Base-by-base conservation (phyloP, 2,113 vertebrate species). In the Mohoua ochrocephala region DNA sequence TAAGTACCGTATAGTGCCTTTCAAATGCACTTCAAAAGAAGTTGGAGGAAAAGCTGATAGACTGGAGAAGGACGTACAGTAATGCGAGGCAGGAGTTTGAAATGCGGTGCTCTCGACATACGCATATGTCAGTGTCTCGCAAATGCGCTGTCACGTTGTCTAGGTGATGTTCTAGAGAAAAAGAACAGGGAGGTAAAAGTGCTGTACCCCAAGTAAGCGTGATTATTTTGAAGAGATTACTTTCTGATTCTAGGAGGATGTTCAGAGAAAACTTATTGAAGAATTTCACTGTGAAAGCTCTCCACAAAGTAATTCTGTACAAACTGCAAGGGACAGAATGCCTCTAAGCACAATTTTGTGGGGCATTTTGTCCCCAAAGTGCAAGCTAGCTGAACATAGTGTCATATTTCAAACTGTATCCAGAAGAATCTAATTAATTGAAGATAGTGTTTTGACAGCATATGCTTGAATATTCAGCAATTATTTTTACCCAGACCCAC, bases 81-180 rank as follows among this genome's bases (percentile, higher is more conserved):
- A 65, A 24, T 59, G 57, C 33, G 33, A 84, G 44, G 22, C 22
- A 59, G 50, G 61, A 93, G 18, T 87, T 84, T 33, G 45, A 83
- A 96, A 83, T 28, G 45, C 13, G 53, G 10, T 79, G 19, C n/a
- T 87, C 41, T 87, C 5, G 11, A 80, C 31, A 16, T 14, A 69
- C 0, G 0, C 21, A 6, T 56, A 37, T 50, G 45, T 33, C 63
- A 65, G 26, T 2, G 0, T 59, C 71, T 93, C 0, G 0, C 33
- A 69, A 81, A 89, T 17, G 57, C 49, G 7, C 56, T 91, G n/a
- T 41, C 10, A 16, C 52, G 73, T 93, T 84, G 84, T 93, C 69
- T 95, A 73, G 53, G 49, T 89, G 84, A 93, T 56, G 35, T 59
- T 87, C 77, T 68, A 39, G 49, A 79, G 80, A 71, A 75, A 87